Conservation (phyloP, 1,140 invertebrate genomes). For the Leguminivora glycinivorella region DNA sequence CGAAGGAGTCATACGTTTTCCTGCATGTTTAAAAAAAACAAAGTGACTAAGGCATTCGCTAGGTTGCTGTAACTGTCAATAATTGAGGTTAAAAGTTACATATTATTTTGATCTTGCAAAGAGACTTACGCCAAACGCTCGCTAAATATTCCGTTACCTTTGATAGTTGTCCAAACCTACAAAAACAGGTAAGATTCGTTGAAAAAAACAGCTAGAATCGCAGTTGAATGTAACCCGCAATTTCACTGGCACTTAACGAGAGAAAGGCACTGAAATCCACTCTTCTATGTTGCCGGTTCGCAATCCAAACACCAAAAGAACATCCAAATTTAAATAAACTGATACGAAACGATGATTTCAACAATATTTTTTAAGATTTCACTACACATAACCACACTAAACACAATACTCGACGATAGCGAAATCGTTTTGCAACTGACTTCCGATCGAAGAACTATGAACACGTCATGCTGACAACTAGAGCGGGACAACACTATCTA, state of each 20-base stretch:
- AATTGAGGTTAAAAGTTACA: slow-evolving; percentile 4
- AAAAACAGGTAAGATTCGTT: slow-evolving; percentile 7
- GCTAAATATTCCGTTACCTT: slow-evolving; percentile 19
- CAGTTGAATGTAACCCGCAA: slow-evolving; percentile 3
- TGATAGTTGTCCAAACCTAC: slow-evolving; percentile 4
- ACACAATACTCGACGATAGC: slow-evolving; percentile 49
- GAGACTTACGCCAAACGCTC: slow-evolving; percentile 1
- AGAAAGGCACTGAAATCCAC: slow-evolving; percentile 18
- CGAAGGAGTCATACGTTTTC: slow-evolving; percentile 21
- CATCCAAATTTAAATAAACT: neutral
- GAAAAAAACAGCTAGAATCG: slow-evolving; percentile 20
- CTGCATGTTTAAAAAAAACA: slow-evolving; percentile 21
- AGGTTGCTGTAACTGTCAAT: neutral
- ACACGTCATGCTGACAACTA: slow-evolving; percentile 66
- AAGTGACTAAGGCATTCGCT: slow-evolving; percentile 22
- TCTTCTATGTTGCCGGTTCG: slow-evolving; percentile 11
- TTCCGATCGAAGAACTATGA: slow-evolving; percentile 54
- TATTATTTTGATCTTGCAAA: slow-evolving; percentile 13
- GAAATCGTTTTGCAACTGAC: slow-evolving; percentile 67
- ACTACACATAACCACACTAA: slow-evolving; percentile 27
- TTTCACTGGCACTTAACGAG: slow-evolving; percentile 1
- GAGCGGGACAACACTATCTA: slow-evolving; percentile 46
- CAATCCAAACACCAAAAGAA: neutral
- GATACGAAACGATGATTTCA: slow-evolving; percentile 4
- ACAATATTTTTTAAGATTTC: slow-evolving; percentile 20